Evolutionary conservation across 2,888 invertebrate species (phyloP).

Genomic region (Empis livida): DNA sequence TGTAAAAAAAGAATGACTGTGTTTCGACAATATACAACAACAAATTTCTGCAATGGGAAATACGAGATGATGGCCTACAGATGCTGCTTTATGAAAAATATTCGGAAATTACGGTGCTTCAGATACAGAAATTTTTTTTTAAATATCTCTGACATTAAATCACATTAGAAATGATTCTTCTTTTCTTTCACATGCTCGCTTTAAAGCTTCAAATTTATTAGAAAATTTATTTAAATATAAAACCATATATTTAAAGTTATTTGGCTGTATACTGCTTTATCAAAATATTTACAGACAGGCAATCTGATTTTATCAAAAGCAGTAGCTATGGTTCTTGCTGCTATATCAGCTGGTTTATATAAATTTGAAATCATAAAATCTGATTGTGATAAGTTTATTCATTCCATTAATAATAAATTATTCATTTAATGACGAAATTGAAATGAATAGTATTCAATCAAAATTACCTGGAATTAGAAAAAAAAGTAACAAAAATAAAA

Average conservation of each 20-base stretch:
- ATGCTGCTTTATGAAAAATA: no score
- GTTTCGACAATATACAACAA: no score
- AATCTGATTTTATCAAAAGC: neutral
- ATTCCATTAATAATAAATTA: neutral
- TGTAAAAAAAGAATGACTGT: no score
- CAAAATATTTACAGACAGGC: no score
- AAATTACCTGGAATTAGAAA: neutral
- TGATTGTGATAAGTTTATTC: neutral
- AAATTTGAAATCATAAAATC: neutral
- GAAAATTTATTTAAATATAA: neutral
- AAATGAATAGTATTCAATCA: neutral
- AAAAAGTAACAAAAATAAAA: neutral
- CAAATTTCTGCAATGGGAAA: no score
- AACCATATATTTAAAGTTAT: neutral
- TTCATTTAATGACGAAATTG: neutral
- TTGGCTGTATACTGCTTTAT: neutral
- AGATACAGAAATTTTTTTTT: no score
- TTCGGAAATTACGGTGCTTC: no score
- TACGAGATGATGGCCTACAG: no score
- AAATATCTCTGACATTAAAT: no score
- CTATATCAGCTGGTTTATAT: neutral
- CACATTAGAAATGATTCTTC: no score
- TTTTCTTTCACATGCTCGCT: no score
- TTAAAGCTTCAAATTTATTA: no score
- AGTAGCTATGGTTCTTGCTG: neutral